Conservation (phyloP, 2,888 invertebrate genomes). For the Myopa tessellatipennis region DNA sequence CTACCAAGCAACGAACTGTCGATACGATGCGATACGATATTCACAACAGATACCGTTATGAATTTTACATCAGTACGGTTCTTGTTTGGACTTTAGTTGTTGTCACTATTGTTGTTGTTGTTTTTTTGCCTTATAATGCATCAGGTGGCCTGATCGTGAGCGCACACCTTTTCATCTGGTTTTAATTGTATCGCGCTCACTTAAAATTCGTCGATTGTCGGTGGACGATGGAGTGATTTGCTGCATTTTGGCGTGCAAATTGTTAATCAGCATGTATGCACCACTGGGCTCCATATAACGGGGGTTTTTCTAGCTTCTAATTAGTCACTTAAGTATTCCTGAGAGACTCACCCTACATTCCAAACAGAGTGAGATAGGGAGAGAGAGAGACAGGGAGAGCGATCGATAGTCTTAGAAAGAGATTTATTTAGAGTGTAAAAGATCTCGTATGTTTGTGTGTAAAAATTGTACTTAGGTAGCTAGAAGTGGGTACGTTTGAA, state of each 20-base stretch:
- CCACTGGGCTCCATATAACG: not conserved
- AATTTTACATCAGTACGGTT: slow-evolving; percentile 15
- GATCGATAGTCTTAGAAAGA: too few species aligned
- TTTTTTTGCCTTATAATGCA: not conserved
- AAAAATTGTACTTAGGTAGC: too few species aligned
- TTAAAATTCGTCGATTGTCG: too few species aligned
- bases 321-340: slow-evolving; percentile 9
- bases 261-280: not conserved
- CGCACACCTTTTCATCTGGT: not conserved
- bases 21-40: not conserved
- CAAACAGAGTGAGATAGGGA: too few species aligned
- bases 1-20: not conserved
- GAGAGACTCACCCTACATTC: too few species aligned
- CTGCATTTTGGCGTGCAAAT: too few species aligned
- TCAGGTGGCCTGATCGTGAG: not conserved
- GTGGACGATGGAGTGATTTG: not conserved
- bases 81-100: not conserved
- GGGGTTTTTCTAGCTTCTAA: not conserved
- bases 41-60: slow-evolving; percentile 30
- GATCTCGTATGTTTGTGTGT: too few species aligned
- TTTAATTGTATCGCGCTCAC: not conserved
- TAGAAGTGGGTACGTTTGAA: too few species aligned
- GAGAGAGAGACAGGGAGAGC: too few species aligned
- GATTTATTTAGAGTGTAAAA: too few species aligned
- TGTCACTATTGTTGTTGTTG: not conserved